Conservation (phyloP, 1,140 invertebrate genomes). For the Drosophila murphyi region DNA sequence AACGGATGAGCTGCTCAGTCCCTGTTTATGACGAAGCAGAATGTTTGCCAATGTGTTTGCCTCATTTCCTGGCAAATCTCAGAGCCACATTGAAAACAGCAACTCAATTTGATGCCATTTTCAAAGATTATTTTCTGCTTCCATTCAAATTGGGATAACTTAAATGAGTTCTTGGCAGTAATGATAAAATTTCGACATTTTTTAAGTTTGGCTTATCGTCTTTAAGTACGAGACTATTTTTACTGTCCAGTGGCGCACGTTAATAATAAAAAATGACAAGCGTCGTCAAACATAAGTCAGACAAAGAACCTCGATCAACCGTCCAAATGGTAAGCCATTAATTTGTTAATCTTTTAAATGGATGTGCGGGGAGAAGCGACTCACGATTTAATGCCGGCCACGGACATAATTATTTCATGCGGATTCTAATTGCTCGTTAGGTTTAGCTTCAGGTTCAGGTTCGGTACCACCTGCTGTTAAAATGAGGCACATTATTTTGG, state of each 20-base stretch:
- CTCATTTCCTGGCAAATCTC: constrained; percentile 13
- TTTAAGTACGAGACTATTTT: constrained; percentile 8
- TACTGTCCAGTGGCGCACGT: constrained; percentile 22
- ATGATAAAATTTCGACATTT: background rate
- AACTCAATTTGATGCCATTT: constrained; percentile 34
- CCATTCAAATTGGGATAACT: constrained; percentile 2
- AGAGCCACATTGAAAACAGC: background rate
- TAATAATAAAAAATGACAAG: constrained; percentile 42
- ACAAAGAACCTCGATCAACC: constrained; percentile 23
- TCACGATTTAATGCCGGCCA: constrained; percentile 7
- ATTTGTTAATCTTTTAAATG: constrained; percentile 43
- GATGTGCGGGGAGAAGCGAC: background rate
- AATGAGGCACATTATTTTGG: background rate
- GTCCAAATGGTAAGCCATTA: constrained; percentile 24
- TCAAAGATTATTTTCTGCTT: constrained; percentile 3
- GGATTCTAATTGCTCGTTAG: constrained; percentile 35
- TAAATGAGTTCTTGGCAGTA: constrained; percentile 1
- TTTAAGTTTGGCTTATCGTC: constrained; percentile 10
- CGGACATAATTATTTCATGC: constrained; percentile 14
- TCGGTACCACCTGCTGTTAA: background rate
- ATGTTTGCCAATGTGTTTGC: constrained; percentile 2
- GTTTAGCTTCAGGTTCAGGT: constrained; percentile 17
- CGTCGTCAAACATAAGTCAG: background rate
- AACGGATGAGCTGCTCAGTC: constrained; percentile 5
- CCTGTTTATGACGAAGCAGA: constrained; percentile 31